These are phyloP conservation scores for Cheilosia vulpina DNA, from an alignment of 2,888 invertebrate species.

Conservation along the genomic window DNA sequence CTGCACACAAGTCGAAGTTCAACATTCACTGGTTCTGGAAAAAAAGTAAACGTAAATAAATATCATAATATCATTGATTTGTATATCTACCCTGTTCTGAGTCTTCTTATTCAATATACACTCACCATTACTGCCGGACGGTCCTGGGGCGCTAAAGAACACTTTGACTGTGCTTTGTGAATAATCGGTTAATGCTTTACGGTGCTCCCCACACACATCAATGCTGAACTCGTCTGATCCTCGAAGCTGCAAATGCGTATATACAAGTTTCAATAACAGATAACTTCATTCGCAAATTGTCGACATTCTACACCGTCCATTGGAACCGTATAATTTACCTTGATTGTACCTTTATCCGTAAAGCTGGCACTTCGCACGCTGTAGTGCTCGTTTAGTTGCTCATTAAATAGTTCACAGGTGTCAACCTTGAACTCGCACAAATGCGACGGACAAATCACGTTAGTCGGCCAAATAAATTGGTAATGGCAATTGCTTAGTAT, in stretches of 20 bases:
- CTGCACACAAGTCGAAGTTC: slow-evolving; percentile 72
- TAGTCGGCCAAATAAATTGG: slow-evolving; percentile 82
- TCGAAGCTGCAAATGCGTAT: slow-evolving; percentile 46
- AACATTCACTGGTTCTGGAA: not conserved
- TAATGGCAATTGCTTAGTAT: slow-evolving; percentile 80
- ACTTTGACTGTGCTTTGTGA: slow-evolving; percentile 82
- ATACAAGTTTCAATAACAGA: not conserved
- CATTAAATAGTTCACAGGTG: slow-evolving; percentile 80
- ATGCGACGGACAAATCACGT: slow-evolving; percentile 82
- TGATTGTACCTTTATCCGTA: slow-evolving; percentile 80
- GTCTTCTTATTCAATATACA: slow-evolving; percentile 19
- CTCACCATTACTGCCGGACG: slow-evolving; percentile 81
- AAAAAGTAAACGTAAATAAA: not conserved
- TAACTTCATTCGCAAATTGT: slow-evolving; percentile 20
- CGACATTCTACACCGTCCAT: not conserved
- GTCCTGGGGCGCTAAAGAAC: slow-evolving; percentile 80
- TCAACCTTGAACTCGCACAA: slow-evolving; percentile 80
- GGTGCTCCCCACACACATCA: slow-evolving; percentile 80
- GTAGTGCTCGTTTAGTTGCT: slow-evolving; percentile 67
- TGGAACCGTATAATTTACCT: slow-evolving; percentile 77
- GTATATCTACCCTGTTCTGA: too few species aligned
- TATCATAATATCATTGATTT: too few species aligned
- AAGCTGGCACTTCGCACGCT: slow-evolving; percentile 80
- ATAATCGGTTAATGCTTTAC: slow-evolving; percentile 81
- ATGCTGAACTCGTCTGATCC: slow-evolving; percentile 76